A percentile compares a stretch with the other conserved stretches of the same genome.
Conservation (phyloP, 1,140 invertebrate genomes). For the Limonius californicus region DNA sequence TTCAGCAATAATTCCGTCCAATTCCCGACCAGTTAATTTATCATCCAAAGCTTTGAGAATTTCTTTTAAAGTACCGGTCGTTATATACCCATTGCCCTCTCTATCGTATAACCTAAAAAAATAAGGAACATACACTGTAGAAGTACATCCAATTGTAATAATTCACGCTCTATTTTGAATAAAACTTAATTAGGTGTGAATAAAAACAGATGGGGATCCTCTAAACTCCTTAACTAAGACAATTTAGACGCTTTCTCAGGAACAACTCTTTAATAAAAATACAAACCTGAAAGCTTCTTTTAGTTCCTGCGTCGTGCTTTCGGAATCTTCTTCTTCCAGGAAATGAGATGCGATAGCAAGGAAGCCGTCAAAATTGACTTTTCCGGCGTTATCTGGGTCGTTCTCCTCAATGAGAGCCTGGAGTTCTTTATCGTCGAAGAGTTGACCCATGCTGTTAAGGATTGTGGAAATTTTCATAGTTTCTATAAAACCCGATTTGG, state of each 20-base stretch:
- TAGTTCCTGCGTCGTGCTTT: slow-evolving; percentile 90
- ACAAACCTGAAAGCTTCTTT: slow-evolving; percentile 84
- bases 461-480: slow-evolving; percentile 86
- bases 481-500: slow-evolving; percentile 85
- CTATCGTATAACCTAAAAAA: slow-evolving; percentile 59
- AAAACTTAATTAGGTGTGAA: neutral
- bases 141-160: neutral
- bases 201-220: neutral
- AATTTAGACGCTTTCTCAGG: neutral
- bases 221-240: neutral
- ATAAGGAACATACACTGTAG: neutral
- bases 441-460: slow-evolving; percentile 89
- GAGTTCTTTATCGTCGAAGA: slow-evolving; percentile 84
- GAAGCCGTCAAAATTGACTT: slow-evolving; percentile 92
- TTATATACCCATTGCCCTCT: slow-evolving; percentile 90
- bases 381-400: slow-evolving; percentile 78
- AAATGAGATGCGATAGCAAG: slow-evolving; percentile 86
- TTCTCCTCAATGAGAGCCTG: slow-evolving; percentile 79
- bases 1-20: slow-evolving; percentile 90
- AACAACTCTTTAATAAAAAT: slow-evolving; percentile 3
- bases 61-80: slow-evolving; percentile 84
- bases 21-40: slow-evolving; percentile 75
- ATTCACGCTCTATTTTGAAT: neutral
- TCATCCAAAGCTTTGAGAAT: slow-evolving; percentile 88
- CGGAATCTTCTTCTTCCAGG: slow-evolving; percentile 84